Evolutionary conservation across 2,888 invertebrate genomes (phyloP), one percentile per base, ranked within the genome.

Genomic region (Acanthococcus lagerstroemiae): DNA sequence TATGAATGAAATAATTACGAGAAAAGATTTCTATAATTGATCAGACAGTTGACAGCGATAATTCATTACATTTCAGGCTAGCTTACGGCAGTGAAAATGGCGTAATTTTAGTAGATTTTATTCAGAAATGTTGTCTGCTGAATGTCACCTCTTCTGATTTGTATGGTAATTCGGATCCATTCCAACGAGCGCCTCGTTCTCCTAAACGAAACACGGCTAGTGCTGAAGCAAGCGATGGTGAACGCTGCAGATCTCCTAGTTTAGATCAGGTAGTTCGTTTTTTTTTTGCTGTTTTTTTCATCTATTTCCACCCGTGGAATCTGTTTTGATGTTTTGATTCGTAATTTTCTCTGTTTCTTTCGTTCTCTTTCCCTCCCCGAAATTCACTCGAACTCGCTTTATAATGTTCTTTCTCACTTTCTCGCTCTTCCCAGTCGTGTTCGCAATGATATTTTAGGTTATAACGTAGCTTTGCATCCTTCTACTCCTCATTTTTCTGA

Each of bases 21-120:
- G n/a, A n/a, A n/a, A n/a, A n/a, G n/a, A n/a, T n/a, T n/a, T n/a
- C n/a, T n/a, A n/a, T n/a, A n/a, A n/a, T n/a, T n/a, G n/a, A n/a
- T n/a, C n/a, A n/a, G n/a, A n/a, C n/a, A n/a, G n/a, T n/a, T n/a
- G n/a, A n/a, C n/a, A n/a, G n/a, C n/a, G n/a, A n/a, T n/a, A n/a
- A n/a, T n/a, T n/a, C n/a, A 37, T 37, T n/a, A n/a, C 12, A 3
- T 37, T 78, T 52, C 79, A 96, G 96, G 76, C 84, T 97, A 86
- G 92, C 95, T 74, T 96, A 95, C 81, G 96, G 96, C 74, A 95
- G 93, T 77, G 95, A 96, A 80, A 87, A 89, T 73, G 95, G 96
- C 73, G 82, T 97, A 77, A 94, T 93, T 76, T 87, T 97, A 78
- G 85, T 95, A 75, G 97, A 97, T 82, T 86, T 91, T 78, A 83